Evolutionary conservation across 2,797 vertebrate genomes (phyloP), one percentile per base, ranked within the genome.

Genomic region (Hemibagrus guttatus): DNA sequence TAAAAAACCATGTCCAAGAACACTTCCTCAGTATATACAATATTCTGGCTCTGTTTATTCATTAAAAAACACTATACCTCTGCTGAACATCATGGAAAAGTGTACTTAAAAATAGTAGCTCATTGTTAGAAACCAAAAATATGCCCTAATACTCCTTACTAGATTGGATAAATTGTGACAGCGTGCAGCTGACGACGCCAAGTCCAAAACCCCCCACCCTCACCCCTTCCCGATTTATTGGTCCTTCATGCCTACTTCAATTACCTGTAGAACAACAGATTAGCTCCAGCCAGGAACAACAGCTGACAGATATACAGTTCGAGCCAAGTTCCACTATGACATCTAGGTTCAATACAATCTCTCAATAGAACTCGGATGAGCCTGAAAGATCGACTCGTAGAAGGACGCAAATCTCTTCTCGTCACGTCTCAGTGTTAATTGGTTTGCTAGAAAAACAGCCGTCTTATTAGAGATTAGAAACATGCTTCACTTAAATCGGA

Each of bases 241-340:
- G 52, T 61, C 23, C 58, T 42, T n/a, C 61, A 35, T 63, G 59
- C 14, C 9, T 82, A 52, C n/a, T 31, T 49, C 11, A 52, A 31
- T 66, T 52, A 66, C 39, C 35, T 31, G 66, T 52, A n/a, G 64
- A 86, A 71, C 26, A 72, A 49, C 64, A 81, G 35, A 69, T 68
- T 39, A 61, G 64, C 12, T 31, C 19, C 35, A 49, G 52, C 76
- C 19, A 66, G 78, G 39, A 81, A 71, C 35, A 81, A 56, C 14
- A 42, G 19, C 85, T 81, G 84, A 85, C 63, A 80, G 85, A 72
- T 49, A 68, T 58, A 85, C 64, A 46, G 76, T 85, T 69, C 23
- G 17, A 12, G 85, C 66, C 66, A 79, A 46, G 49, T 63, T 86
- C 31, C 35, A 28, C 52, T 39, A 14, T 59, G 85, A 54, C 68